Base-by-base conservation (phyloP, 1,140 invertebrate genomes). In the Acromyrmex heyeri region DNA sequence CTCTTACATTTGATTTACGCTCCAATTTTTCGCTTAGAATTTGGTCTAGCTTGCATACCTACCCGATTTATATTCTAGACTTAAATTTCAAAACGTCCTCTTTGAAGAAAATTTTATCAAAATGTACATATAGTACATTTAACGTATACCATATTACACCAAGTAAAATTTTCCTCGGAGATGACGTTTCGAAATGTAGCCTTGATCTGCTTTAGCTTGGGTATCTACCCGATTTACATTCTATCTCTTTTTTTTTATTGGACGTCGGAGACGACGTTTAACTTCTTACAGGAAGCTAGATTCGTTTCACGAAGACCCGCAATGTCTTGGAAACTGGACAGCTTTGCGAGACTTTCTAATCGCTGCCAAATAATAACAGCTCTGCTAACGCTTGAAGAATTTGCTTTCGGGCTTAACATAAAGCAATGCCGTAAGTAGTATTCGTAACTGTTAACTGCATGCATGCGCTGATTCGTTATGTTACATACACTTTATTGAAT, bases 351-450 rank as follows among this genome's bases (percentile, higher is more conserved):
- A 38, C n/a, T 55, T 61, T 86, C 18, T 90, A 91, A 88, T 59
- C 64, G 85, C 62, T 75, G 75, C 50, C 65, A 86, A 77, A 88
- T 92, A 89, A 73, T 86, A 89, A 85, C 85, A 92, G 79, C 87
- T 69, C 87, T 87, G 91, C 92, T 93, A 93, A 91, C 88, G 91
- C 91, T 92, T 92, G 87, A 77, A 78, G 89, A 91, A 83, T 88
- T 93, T 90, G 87, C 87, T 92, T 93, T 92, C 85, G 86, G 87
- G 86, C 89, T 89, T 92, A 91, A 89, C 77, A 69, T 88, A 90
- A 83, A 82, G 76, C 86, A 21, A 93, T 92, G 91, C 83, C 77
- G 93, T 94, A 93, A 94, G 93, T 94, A 94, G 87, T 73, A 83
- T 69, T 82, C 79, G 87, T 44, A 88, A 78, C 48, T 77, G 50